Base-by-base conservation (phyloP, 2,797 vertebrate genomes). In the Gila robusta region DNA sequence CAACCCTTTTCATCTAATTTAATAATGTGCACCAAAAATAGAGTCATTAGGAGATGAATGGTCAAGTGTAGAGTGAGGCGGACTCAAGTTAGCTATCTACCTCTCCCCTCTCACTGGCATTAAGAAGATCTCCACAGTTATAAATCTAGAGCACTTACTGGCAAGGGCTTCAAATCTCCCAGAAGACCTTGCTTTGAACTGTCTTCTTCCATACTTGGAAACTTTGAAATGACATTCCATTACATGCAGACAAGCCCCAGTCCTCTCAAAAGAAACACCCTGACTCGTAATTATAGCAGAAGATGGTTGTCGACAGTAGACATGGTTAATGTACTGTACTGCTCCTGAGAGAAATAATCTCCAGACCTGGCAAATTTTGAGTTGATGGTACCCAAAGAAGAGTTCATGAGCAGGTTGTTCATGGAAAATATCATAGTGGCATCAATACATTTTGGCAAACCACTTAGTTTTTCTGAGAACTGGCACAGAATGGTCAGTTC, bases 171-270 rank as follows among this genome's bases (percentile, higher is more conserved):
- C 44, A 47, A 78, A 71, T 86, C 85, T 87, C 74, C 72, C 72
- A 56, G 73, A 28, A 86, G 85, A 79, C 81, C 81, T 81, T 78
- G 44, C 81, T 88, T 82, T 79, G 78, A 88, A 82, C 82, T 69
- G 79, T 87, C 84, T 87, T 83, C 79, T 83, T 88, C 86, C 87
- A 86, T 91, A 87, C 85, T 84, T 89, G 88, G 88, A 89, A 66
- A 71, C 59, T 73, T 54, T 52, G 80, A 81, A 84, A 89, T 88
- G 77, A 70, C 90, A 91, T 91, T 89, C 86, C 80, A 56, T 77
- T 71, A 77, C 56, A 56, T 23, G 76, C 69, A 56, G 86, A 85
- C 77, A 52, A 41, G 49, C 41, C 44, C 41, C 56, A 72, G 77
- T 76, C 47, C 81, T 85, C 21, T 39, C 56, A 5, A 78, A 85